Evolutionary conservation across 2,797 vertebrate species (phyloP), one percentile per base, ranked within the genome.

Genomic region (Crocodylus rhombifer): DNA sequence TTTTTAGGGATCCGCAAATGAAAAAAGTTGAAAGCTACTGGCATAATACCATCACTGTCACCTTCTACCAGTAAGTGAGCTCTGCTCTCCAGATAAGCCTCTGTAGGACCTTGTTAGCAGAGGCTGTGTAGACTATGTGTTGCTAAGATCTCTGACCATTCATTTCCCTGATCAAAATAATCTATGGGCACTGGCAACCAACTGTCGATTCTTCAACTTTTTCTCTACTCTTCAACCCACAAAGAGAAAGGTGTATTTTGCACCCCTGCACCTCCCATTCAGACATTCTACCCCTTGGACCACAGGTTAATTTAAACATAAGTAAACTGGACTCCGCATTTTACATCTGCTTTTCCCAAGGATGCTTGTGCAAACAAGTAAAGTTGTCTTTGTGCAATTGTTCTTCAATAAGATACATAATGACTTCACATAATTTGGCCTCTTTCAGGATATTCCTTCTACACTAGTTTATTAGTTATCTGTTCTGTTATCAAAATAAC

Each of bases 121-220:
- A 30, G 5, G 6, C n/a, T 3, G 30, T 21, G 16, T 23, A 15
- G 42, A 13, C 63, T 36, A 71, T 7, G 4, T 0, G 1, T 0
- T 0, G 56, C 18, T 23, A 80, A 23, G 28, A 36, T 21, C 15
- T 10, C 56, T 36, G 0, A 1, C n/a, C 1, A 0, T 63, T 23
- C 25, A 9, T 11, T 55, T 20, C 20, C 4, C 36, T 14, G 17
- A 36, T 12, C 20, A 69, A 18, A 33, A 21, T 13, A 69, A 69
- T 69, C 13, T 21, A 20, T 69, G 65, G 20, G 30, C 65, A 69
- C 12, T 69, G 65, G n/a, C 30, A 20, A n/a, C 17, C 15, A 61
- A 20, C 60, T 61, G 9, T 10, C 10, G 42, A 51, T 51, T 51
- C 42, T 51, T 51, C 4, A 0, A 15, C 51, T 1, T 0, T 25